Evolutionary conservation across 2,113 vertebrate genomes (phyloP).

Genomic region (Misgurnus anguillicaudatus): DNA sequence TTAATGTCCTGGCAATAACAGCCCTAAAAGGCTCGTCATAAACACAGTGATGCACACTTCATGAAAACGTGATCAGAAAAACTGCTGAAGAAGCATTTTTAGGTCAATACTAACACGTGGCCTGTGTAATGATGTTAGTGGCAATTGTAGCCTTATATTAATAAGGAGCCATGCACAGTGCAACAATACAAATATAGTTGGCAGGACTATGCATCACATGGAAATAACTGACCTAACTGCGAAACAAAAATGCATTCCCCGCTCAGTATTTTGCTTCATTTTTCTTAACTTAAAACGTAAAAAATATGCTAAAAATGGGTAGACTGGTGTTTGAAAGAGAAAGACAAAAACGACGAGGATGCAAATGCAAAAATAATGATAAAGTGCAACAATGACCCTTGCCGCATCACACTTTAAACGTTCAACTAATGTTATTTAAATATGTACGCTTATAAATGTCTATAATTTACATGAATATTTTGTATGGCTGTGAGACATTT

Average conservation of each 20-base stretch:
- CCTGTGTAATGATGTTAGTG: no score
- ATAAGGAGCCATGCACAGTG: no score
- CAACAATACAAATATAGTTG: no score
- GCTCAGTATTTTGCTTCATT: background rate
- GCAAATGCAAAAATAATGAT: background rate
- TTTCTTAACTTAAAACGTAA: background rate
- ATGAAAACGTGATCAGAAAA: constrained; percentile 48
- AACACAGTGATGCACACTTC: constrained; percentile 47
- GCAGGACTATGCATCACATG: no score
- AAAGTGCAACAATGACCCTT: background rate
- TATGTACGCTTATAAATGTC: background rate
- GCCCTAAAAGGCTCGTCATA: constrained; percentile 47
- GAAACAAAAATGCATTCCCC: background rate
- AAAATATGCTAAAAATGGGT: no score
- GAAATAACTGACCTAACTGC: no score
- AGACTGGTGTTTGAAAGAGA: no score
- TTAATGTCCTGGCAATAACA: constrained; percentile 27
- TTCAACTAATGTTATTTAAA: no score
- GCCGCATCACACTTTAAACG: background rate
- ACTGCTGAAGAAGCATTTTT: constrained; percentile 58
- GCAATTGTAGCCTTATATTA: no score
- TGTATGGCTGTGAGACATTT: background rate
- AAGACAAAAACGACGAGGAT: no score
- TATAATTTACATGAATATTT: background rate
- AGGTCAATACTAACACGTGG: constrained; percentile 51